Conservation (phyloP, 2,113 vertebrate genomes). For the Gorilla gorilla region DNA sequence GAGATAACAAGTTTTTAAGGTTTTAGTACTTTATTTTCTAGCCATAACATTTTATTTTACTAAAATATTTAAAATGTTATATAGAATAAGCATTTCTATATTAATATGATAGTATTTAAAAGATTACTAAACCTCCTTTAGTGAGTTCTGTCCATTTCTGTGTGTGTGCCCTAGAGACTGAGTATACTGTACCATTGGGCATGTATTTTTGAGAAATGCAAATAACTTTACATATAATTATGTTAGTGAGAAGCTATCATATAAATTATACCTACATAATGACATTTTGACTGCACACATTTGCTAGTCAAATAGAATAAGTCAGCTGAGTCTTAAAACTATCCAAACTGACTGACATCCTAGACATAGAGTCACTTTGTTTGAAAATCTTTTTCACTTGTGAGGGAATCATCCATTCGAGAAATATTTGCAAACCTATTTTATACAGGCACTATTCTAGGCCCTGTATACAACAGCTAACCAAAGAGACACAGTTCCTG, state of each 20-base stretch:
- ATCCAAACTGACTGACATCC: neutral
- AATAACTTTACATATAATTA: neutral
- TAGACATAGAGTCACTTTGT: neutral
- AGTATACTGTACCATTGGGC: neutral
- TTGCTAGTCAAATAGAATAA: slow-evolving; percentile 53
- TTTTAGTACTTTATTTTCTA: slow-evolving; percentile 22
- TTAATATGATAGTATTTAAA: neutral
- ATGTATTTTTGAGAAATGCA: neutral
- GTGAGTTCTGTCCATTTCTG: neutral
- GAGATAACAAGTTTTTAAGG: neutral
- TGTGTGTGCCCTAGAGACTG: neutral
- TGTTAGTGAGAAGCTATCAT: neutral
- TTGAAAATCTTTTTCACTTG: neutral
- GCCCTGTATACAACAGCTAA: neutral
- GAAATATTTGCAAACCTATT: neutral
- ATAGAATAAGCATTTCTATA: neutral
- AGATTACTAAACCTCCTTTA: neutral
- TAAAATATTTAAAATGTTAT: slow-evolving; percentile 4
- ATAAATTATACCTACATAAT: neutral
- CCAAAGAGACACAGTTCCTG: neutral
- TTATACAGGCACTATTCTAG: neutral
- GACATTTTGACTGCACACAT: neutral
- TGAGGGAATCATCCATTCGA: neutral
- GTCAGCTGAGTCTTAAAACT: neutral
- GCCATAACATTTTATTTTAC: neutral